Conservation (phyloP, 1,140 invertebrate species). For the Coenobita brevimanus region DNA sequence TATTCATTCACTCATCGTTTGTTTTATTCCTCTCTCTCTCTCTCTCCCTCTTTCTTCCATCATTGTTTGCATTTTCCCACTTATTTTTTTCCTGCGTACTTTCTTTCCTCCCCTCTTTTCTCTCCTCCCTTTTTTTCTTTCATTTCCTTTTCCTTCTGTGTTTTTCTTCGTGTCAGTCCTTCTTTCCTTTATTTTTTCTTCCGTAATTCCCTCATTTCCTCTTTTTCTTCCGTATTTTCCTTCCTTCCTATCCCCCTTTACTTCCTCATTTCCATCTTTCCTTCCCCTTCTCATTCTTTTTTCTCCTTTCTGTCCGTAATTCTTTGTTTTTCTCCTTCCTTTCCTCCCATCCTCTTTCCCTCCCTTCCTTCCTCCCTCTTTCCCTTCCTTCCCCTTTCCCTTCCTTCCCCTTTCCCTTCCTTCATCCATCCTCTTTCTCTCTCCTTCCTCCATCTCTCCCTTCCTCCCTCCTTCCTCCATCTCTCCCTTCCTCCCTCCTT, state of each 20-base stretch:
- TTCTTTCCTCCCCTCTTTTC: neutral
- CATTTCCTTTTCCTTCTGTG: neutral
- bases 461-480: neutral
- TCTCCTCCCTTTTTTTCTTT: neutral
- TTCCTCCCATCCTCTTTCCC: neutral
- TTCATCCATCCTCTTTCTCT: neutral
- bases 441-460: neutral
- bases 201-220: neutral
- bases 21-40: no score
- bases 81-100: neutral
- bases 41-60: neutral
- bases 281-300: neutral
- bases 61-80: neutral
- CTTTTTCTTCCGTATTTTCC: neutral
- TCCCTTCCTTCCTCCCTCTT: neutral
- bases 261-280: neutral
- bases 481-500: neutral
- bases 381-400: neutral
- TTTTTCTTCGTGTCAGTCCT: no score
- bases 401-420: neutral
- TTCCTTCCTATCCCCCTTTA: neutral
- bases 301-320: neutral
- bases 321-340: neutral
- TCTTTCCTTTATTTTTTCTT: neutral
- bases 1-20: no score